A percentile compares a stretch with the other conserved stretches of the same genome.
These are phyloP conservation scores for Tuberolachnus salignus DNA, from an alignment of 2,888 invertebrate species.

Conservation along the genomic window DNA sequence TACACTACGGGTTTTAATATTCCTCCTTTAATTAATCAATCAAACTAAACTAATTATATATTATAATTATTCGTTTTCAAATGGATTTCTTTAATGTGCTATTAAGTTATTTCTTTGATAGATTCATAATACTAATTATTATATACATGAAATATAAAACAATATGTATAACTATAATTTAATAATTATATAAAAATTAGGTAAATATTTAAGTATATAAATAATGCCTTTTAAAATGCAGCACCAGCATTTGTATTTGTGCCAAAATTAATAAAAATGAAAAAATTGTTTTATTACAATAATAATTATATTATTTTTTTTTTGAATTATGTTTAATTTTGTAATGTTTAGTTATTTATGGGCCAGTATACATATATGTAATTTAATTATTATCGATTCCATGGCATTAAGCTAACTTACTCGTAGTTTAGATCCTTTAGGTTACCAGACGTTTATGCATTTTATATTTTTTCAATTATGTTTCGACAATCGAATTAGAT, in stretches of 20 bases:
- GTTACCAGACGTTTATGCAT: constrained; percentile 30
- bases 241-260: constrained; percentile 34
- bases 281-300: background rate
- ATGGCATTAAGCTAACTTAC: constrained; percentile 17
- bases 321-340: constrained; percentile 29
- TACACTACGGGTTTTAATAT: constrained; percentile 10
- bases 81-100: background rate
- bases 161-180: background rate
- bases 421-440: constrained; percentile 28
- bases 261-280: constrained; percentile 29
- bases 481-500: constrained; percentile 52
- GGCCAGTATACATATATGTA: constrained; percentile 34
- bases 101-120: background rate
- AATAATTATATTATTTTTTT: constrained; percentile 27
- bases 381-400: constrained; percentile 19
- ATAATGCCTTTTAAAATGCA: background rate
- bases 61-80: constrained; percentile 7
- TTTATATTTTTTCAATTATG: constrained; percentile 52
- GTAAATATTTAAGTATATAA: constrained; percentile 5
- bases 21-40: constrained; percentile 23
- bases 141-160: background rate
- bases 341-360: constrained; percentile 30
- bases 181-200: background rate
- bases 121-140: background rate
- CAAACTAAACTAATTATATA: background rate